phyloP scores from a whole-genome alignment of 2,113 vertebrate genomes.

The Otus sunia region DNA sequence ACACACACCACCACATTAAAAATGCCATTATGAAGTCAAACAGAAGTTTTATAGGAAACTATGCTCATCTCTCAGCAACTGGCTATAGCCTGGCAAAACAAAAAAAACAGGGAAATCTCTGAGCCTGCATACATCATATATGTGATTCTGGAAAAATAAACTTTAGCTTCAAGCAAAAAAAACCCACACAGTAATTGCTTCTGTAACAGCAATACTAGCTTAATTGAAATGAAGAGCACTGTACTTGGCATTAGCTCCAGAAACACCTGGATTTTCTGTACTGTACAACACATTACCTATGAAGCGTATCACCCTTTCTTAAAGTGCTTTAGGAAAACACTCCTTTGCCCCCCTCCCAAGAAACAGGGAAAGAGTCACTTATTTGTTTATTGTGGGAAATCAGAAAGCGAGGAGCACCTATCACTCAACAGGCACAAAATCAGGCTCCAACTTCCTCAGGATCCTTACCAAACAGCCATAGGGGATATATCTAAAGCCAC shows the following conservation, averaged over 20 bases:
- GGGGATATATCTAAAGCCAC: accelerated
- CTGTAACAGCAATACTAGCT: not conserved
- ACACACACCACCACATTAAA: not conserved
- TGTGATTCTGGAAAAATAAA: not conserved
- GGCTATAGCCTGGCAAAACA: not conserved
- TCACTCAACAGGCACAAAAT: not conserved
- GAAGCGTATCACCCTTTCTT: not conserved
- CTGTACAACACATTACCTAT: not conserved
- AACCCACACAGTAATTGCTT: not conserved
- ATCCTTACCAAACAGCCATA: not conserved
- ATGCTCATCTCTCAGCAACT: not conserved
- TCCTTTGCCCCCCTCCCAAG: accelerated
- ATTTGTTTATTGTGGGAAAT: accelerated
- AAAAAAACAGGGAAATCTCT: not conserved
- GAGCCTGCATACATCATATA: not conserved
- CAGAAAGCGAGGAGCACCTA: accelerated
- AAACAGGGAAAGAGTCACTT: not conserved
- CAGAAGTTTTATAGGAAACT: not conserved
- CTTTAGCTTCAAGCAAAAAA: not conserved
- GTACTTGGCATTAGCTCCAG: not conserved
- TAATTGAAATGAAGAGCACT: not conserved
- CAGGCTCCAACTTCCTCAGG: too few relatives aligned
- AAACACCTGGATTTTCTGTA: not conserved
- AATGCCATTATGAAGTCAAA: not conserved
- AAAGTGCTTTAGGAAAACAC: not conserved